phyloP scores from a whole-genome alignment of 1,140 invertebrate species.

The Caenorhabditis latens region DNA sequence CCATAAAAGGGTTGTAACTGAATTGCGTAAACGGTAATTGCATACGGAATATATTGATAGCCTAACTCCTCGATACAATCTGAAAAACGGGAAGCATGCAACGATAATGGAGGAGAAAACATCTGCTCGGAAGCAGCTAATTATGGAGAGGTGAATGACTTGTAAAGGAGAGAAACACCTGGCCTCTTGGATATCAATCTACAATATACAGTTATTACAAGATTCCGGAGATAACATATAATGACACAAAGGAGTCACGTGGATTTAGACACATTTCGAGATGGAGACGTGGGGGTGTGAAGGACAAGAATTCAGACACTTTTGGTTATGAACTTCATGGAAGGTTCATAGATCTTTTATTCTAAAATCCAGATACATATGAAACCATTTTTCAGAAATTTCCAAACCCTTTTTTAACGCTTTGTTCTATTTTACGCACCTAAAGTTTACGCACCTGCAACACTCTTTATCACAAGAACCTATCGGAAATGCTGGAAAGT shows the following conservation, averaged over 20 bases:
- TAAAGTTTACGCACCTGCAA: background rate
- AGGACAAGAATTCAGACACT: background rate
- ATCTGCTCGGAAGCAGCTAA: constrained; percentile 27
- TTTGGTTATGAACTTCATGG: too few relatives aligned
- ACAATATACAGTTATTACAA: constrained; percentile 43
- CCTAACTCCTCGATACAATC: background rate
- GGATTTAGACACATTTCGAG: background rate
- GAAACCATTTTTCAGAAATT: too few relatives aligned
- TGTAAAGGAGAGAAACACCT: constrained; percentile 42
- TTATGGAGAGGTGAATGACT: constrained; percentile 29
- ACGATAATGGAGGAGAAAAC: background rate
- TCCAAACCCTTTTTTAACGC: background rate
- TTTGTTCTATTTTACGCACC: background rate
- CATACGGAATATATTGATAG: constrained; percentile 10
- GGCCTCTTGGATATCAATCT: background rate
- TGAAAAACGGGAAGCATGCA: constrained; percentile 29
- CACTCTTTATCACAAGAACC: background rate
- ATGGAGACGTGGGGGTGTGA: background rate
- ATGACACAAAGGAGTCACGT: background rate
- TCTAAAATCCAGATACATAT: too few relatives aligned
- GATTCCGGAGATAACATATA: background rate
- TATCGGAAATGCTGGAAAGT: constrained; percentile 20
- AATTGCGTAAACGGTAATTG: constrained; percentile 30
- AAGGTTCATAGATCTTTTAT: too few relatives aligned
- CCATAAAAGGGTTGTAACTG: constrained; percentile 23